Evolutionary conservation across 2,113 vertebrate genomes (phyloP).

Genomic region (Tychaedon coryphoeus): DNA sequence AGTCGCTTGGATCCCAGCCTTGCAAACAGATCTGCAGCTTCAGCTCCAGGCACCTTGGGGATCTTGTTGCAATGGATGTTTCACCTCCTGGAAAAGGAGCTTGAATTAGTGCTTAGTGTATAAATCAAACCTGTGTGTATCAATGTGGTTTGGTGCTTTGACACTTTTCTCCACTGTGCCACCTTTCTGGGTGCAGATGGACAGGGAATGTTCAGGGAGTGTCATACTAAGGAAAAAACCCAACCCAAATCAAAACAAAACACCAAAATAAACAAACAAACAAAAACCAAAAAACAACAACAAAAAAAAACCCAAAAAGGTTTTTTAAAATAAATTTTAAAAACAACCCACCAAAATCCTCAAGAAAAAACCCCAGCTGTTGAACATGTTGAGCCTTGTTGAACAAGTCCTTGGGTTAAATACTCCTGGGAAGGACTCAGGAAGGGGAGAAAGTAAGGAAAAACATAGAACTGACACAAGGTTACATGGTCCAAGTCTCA

Average conservation of each 20-base stretch:
- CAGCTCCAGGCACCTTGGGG: neutral
- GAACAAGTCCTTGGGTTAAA: neutral
- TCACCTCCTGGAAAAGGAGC: neutral
- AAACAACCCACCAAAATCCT: neutral
- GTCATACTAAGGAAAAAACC: neutral
- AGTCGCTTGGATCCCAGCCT: neutral
- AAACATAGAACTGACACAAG: fast-evolving
- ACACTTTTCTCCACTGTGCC: neutral
- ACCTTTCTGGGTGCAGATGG: neutral
- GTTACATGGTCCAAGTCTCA: neutral
- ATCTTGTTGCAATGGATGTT: neutral
- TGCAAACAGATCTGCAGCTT: too few relatives aligned
- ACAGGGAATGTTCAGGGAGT: neutral
- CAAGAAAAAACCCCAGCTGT: fast-evolving
- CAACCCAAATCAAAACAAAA: neutral
- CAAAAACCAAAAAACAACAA: neutral
- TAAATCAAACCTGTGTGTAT: neutral
- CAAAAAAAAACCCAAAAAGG: too few relatives aligned
- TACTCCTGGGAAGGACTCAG: neutral
- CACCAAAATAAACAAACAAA: too few relatives aligned
- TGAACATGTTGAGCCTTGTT: neutral
- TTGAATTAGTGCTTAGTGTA: too few relatives aligned
- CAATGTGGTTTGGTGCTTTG: neutral
- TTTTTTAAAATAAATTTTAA: too few relatives aligned
- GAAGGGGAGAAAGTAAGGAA: neutral